Base-by-base conservation (phyloP, 1,140 invertebrate genomes). In the Paralvinella palmiformis region DNA sequence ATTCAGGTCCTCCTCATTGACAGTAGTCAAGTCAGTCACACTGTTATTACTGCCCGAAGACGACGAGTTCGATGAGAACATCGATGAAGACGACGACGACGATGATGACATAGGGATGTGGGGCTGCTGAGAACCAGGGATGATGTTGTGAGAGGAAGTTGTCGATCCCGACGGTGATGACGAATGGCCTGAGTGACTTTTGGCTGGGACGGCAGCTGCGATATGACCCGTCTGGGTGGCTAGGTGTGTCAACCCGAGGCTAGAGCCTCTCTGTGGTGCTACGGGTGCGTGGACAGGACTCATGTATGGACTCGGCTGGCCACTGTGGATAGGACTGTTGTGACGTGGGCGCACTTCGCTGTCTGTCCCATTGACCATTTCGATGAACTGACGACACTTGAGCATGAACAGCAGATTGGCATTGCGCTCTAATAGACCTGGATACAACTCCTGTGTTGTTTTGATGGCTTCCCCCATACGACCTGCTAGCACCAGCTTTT, bases 331-430 rank as follows among this genome's bases (percentile, higher is more conserved):
- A 31, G 70, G 68, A 27, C n/a, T 24, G 22, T 27, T 24, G 31
- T 67, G 55, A 10, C 48, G 29, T 20, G 27, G 35, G 4, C 22
- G 58, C 20, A 60, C 58, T 41, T 60, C 79, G 68, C 74, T 79
- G 71, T 84, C 81, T 48, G 79, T 78, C 29, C 83, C 83, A 72
- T 83, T 82, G 35, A 86, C 82, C 81, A 86, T 84, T 83, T 99
- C 96, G 29, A 99, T 90, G 83, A 98, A 98, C 83, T 98, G 94
- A 69, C 96, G 87, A 82, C 93, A 96, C 80, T 96, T 96, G 60
- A 99, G 85, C 80, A 92, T 88, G 80, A 98, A 97, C 73, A 93
- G 85, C 68, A 98, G 84, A 78, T 96, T 92, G 69, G 87, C 87
- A 82, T 96, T 92, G 48, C 86, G 85, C 78, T 96, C 91, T 70